Conservation (phyloP, 2,113 vertebrate genomes). For the Microcebus murinus region DNA sequence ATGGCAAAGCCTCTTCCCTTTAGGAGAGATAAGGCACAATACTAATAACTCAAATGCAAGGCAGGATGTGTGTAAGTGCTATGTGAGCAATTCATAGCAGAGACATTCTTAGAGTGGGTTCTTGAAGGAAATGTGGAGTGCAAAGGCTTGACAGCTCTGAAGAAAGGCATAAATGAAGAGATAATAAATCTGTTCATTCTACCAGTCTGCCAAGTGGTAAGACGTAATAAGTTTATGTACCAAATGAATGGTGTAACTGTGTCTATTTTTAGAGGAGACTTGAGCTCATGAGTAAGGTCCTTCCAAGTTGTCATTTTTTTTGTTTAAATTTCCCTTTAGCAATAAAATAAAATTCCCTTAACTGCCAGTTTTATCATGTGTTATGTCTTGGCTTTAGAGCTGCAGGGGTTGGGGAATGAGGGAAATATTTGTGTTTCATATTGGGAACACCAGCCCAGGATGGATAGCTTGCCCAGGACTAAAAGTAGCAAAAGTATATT, state of each 20-base stretch:
- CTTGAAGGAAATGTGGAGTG: constrained; percentile 54
- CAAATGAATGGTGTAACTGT: constrained; percentile 73
- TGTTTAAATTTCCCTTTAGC: constrained; percentile 69
- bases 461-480: constrained; percentile 6
- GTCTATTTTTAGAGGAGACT: constrained; percentile 71
- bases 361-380: constrained; percentile 70
- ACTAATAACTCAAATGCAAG: constrained; percentile 9
- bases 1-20: constrained; percentile 36
- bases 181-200: constrained; percentile 69
- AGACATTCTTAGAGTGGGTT: constrained; percentile 55
- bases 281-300: constrained; percentile 64
- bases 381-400: constrained; percentile 58
- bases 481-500: constrained; percentile 23
- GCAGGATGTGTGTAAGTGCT: constrained; percentile 6
- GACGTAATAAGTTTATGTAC: constrained; percentile 66
- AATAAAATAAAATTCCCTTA: constrained; percentile 67
- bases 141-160: constrained; percentile 52
- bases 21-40: not conserved
- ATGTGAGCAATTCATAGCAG: constrained; percentile 43
- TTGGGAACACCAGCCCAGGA: constrained; percentile 15
- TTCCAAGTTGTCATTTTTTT: constrained; percentile 66
- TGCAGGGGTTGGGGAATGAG: constrained; percentile 33
- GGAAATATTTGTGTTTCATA: constrained; percentile 20
- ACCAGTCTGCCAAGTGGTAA: constrained; percentile 52
- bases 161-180: constrained; percentile 67